Evolutionary conservation across 2,113 vertebrate species (phyloP), one percentile per base, ranked within the genome.

Genomic region (Rhagologus leucostigma): DNA sequence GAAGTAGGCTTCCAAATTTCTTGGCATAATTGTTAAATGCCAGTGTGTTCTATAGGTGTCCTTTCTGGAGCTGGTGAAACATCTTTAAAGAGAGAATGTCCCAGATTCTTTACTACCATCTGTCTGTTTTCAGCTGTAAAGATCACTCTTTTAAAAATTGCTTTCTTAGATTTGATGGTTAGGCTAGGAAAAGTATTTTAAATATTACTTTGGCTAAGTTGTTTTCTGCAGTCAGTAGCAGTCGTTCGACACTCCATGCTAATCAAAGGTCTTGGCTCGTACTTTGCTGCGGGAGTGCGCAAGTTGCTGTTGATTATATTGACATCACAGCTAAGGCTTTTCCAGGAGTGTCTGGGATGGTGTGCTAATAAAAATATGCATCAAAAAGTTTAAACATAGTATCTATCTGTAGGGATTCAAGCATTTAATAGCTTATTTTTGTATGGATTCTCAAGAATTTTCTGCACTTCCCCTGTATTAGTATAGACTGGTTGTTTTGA

Each of bases 81-180:
- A 86, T 97, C 95, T 95, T 94, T 84, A 84, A 92, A 96, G 97
- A 91, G 93, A 96, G 90, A 94, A 78, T 84, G 96, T 97, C 95
- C 96, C 96, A 97, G 95, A 96, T 97, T 97, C 96, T 96, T 96
- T 94, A 81, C 90, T 96, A 95, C 96, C 97, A 97, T 97, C 97
- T 97, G 97, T 97, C 95, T 96, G 94, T 95, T 96, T 97, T 94
- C 90, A 96, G 57, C 95, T 97, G 94, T 90, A 96, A 97, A 96
- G 87, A 95, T 96, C 91, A 95, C 90, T 94, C 73, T 96, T 79
- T 94, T 74, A 86, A 96, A 96, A 96, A 97, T 90, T 91, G 84
- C 83, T 87, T 92, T 96, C 95, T 92, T 95, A 87, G 82, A 59
- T 96, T 97, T 95, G 77, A 39, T 96, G 84, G 88, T 63, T 96